These are phyloP conservation scores for Xenopus petersii DNA, from an alignment of 2,797 vertebrate genomes.

Conservation along the genomic window DNA sequence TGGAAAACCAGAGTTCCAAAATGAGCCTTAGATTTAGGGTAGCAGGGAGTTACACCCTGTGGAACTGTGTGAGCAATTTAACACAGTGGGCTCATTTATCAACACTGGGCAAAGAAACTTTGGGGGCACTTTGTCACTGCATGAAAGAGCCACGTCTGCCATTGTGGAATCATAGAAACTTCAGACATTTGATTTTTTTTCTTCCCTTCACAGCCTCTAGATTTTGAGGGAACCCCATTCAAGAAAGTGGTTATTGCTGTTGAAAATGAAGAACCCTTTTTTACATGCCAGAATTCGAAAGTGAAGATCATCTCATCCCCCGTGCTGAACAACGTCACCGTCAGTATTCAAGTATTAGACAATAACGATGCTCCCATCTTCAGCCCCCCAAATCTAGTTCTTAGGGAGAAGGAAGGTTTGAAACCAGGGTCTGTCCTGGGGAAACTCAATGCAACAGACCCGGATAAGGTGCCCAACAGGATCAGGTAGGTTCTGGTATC, in stretches of 20 bases:
- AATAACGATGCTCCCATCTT: constrained; percentile 69
- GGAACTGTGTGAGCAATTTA: too few species aligned
- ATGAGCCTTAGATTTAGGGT: too few species aligned
- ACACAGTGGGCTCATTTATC: too few species aligned
- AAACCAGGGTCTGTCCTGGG: constrained; percentile 63
- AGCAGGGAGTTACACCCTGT: too few species aligned
- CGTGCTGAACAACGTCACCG: neutral
- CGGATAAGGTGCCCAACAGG: constrained; percentile 49
- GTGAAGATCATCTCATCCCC: accelerated
- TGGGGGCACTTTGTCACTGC: too few species aligned
- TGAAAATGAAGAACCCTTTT: constrained; percentile 67
- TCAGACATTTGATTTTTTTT: too few species aligned
- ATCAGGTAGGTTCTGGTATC: constrained; percentile 61
- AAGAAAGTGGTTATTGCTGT: constrained; percentile 60
- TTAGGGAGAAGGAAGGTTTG: constrained; percentile 66
- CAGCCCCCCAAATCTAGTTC: accelerated
- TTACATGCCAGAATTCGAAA: constrained; percentile 52
- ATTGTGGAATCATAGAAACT: too few species aligned
- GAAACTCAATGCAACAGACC: constrained; percentile 61
- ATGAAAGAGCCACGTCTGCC: too few species aligned
- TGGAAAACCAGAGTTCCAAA: too few species aligned
- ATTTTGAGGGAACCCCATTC: constrained; percentile 52
- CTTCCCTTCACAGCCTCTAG: constrained; percentile 61
- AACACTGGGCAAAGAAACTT: too few species aligned
- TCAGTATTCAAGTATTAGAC: constrained; percentile 62